Evolutionary conservation across 2,797 vertebrate species (phyloP), one percentile per base, ranked within the genome.

Genomic region (Microctenopoma stevenorrisi): DNA sequence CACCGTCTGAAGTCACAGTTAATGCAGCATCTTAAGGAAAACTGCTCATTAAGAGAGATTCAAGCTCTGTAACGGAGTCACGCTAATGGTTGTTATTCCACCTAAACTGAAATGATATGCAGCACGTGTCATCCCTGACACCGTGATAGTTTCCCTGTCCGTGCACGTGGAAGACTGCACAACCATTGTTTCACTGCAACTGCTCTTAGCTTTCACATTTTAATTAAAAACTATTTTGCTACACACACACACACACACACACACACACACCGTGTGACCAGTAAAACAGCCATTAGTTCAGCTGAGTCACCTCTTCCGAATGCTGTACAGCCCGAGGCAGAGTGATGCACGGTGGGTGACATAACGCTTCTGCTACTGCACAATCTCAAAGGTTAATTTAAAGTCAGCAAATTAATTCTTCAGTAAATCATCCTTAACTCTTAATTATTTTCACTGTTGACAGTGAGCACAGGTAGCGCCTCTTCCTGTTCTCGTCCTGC

Each of bases 381-480:
- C 33, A 67, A 64, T 66, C 67, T 58, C 67, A 82, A 69, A 88
- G 84, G 81, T 78, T 84, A 76, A 78, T 68, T 78, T 81, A 86
- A 85, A 78, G 84, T 79, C 86, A 46, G 65, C 57, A 56, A 70
- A 42, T 84, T 79, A 46, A 74, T 63, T 68, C 68, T 56, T 67
- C 54, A n/a, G 79, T 81, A 78, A 84, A 85, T 86, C 74, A 80
- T 55, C 44, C 72, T 57, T 51, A 74, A 65, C 46, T 49, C 46
- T 28, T 78, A 63, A 84, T 85, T 80, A 75, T 66, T 56, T 54
- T 2, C 1, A 46, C 44, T 35, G 76, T 70, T 53, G 74, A 63
- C 64, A 62, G 16, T 59, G 28, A 16, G 52, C 50, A 11, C 54
- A 25, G 49, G 37, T 49, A 55, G 49, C 10, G 0, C 51, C 59